A percentile compares a stretch with the other conserved stretches of the same genome.
Evolutionary conservation across 2,888 invertebrate species (phyloP).

Genomic region (Drosophila borealis): DNA sequence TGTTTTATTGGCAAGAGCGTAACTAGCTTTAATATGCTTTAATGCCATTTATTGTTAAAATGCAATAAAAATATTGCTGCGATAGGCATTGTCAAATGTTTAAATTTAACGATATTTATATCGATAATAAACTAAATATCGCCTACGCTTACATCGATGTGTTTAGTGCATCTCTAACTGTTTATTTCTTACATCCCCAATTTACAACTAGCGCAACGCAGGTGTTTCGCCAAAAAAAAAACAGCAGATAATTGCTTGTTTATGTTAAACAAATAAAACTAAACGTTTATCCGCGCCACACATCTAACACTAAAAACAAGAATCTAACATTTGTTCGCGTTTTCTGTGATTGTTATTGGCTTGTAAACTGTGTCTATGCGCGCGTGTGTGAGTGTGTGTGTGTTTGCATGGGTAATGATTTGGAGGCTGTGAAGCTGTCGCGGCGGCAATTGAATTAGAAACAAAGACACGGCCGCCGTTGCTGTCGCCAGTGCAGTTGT

Average conservation of each 20-base stretch:
- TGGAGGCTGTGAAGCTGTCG: constrained; percentile 56
- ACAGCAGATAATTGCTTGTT: constrained; percentile 6
- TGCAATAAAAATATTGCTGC: no score
- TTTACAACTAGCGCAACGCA: constrained; percentile 55
- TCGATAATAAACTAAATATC: constrained; percentile 7
- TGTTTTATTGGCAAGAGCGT: background rate
- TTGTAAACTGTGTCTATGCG: constrained; percentile 25
- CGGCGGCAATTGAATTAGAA: constrained; percentile 51
- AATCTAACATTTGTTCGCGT: background rate
- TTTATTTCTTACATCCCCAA: constrained; percentile 47
- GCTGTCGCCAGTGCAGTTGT: constrained; percentile 29
- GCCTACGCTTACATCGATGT: constrained; percentile 2
- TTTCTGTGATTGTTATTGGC: constrained; percentile 30
- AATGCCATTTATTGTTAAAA: no score
- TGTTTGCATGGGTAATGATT: constrained; percentile 52
- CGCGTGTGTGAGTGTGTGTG: constrained; percentile 19
- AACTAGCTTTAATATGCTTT: background rate
- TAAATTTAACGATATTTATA: background rate
- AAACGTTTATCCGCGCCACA: background rate
- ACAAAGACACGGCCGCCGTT: constrained; percentile 34
- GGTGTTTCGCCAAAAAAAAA: constrained; percentile 41
- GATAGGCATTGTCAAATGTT: background rate
- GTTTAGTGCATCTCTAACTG: constrained; percentile 18
- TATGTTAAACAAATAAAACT: constrained; percentile 11
- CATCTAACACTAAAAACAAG: background rate